phyloP scores from a whole-genome alignment of 2,797 vertebrate species.

The Distichodus sexfasciatus region DNA sequence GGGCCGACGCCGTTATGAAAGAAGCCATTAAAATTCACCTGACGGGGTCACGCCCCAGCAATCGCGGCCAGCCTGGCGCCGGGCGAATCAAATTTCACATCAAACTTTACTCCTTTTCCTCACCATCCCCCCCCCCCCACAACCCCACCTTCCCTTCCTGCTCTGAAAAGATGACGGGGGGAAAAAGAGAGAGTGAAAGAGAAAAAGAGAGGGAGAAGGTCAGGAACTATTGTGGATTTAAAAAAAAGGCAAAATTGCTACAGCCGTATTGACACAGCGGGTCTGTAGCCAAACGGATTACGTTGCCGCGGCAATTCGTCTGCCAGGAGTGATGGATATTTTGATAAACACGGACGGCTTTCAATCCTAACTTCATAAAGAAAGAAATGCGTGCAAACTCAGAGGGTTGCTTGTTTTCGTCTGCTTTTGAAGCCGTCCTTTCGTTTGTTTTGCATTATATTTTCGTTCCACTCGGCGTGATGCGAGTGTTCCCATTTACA shows the following conservation, averaged over 20 bases:
- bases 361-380: constrained; percentile 32
- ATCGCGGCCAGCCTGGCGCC: constrained; percentile 56
- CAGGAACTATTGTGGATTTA: constrained; percentile 41
- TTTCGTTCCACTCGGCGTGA: too few relatives aligned
- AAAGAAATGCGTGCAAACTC: constrained; percentile 20
- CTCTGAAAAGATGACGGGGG: constrained; percentile 47
- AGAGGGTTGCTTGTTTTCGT: constrained; percentile 18
- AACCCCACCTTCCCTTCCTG: too few relatives aligned
- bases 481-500: too few relatives aligned
- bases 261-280: constrained; percentile 43
- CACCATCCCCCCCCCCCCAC: not conserved
- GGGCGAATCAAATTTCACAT: constrained; percentile 67
- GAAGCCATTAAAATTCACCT: constrained; percentile 65
- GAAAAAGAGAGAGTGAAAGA: constrained; percentile 33
- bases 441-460: not conserved
- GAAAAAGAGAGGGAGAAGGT: constrained; percentile 61
- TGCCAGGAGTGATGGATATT: constrained; percentile 31
- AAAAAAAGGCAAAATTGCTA: constrained; percentile 33
- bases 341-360: constrained; percentile 18
- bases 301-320: constrained; percentile 31
- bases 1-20: constrained; percentile 69
- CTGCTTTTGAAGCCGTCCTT: constrained; percentile 21
- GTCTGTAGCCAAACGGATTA: constrained; percentile 40
- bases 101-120: constrained; percentile 60
- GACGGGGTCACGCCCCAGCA: constrained; percentile 52